These are phyloP conservation scores for Siphlonurus alternatus DNA, from an alignment of 2,888 invertebrate species.

Conservation along the genomic window DNA sequence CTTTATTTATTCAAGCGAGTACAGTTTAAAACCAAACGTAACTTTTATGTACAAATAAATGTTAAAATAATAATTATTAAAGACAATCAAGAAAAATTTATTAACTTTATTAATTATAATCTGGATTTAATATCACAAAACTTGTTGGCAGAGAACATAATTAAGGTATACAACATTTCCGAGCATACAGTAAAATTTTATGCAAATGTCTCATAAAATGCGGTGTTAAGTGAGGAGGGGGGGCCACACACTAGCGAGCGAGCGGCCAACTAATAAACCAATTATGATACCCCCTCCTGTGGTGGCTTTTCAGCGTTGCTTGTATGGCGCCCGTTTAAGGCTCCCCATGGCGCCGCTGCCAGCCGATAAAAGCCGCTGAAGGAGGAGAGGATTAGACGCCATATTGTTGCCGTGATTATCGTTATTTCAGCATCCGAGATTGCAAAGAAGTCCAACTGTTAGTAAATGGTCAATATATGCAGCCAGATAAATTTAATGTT, in stretches of 20 bases:
- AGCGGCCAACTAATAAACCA: neutral
- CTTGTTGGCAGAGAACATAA: too few species aligned
- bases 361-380: neutral
- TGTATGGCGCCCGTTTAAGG: neutral
- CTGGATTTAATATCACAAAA: too few species aligned
- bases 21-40: too few species aligned
- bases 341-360: neutral
- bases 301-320: neutral
- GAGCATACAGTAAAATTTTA: too few species aligned
- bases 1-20: too few species aligned
- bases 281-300: neutral
- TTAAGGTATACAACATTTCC: too few species aligned
- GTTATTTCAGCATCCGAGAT: neutral
- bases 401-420: neutral
- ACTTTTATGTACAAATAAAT: too few species aligned
- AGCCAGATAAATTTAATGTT: neutral
- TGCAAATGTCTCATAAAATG: neutral
- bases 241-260: neutral
- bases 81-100: too few species aligned
- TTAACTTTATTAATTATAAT: too few species aligned
- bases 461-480: neutral
- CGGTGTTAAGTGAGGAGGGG: neutral
- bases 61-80: too few species aligned
- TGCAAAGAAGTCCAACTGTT: neutral
- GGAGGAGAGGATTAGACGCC: neutral